Percentiles rank a stretch among this genome's conserved stretches.
These are phyloP conservation scores for Poeciliopsis paucimaculata DNA, from an alignment of 2,797 vertebrate genomes.

Conservation along the genomic window DNA sequence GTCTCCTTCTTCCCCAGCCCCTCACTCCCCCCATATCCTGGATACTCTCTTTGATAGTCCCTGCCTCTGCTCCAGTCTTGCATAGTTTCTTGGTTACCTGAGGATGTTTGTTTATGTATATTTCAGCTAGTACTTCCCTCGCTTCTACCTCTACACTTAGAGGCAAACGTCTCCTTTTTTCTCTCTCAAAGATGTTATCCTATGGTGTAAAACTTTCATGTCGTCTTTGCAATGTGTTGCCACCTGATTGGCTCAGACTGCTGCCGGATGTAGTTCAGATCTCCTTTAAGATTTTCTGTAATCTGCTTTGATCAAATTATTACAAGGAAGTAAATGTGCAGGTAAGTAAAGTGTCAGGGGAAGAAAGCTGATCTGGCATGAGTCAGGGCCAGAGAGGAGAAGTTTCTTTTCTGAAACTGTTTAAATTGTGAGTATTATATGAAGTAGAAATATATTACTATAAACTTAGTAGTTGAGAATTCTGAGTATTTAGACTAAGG, in stretches of 20 bases:
- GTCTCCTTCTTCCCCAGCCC: slow-evolving; percentile 40
- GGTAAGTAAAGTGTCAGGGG: slow-evolving; percentile 45
- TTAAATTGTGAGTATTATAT: slow-evolving; percentile 23
- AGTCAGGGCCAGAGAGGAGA: slow-evolving; percentile 28
- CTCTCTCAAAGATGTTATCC: slow-evolving; percentile 47
- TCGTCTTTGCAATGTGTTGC: slow-evolving; percentile 24
- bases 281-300: slow-evolving; percentile 22
- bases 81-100: slow-evolving; percentile 63
- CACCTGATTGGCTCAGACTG: slow-evolving; percentile 62
- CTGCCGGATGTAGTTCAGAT: slow-evolving; percentile 15
- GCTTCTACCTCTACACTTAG: slow-evolving; percentile 15
- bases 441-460: neutral
- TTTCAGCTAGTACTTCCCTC: slow-evolving; percentile 32
- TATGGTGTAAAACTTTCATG: slow-evolving; percentile 41
- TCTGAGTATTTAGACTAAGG: neutral
- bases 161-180: slow-evolving; percentile 50
- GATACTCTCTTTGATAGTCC: slow-evolving; percentile 67
- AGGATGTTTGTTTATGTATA: slow-evolving; percentile 71
- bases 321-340: slow-evolving; percentile 46
- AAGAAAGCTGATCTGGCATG: slow-evolving; percentile 48
- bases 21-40: slow-evolving; percentile 61
- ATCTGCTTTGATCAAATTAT: slow-evolving; percentile 69
- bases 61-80: slow-evolving; percentile 38
- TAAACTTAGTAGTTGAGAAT: neutral
- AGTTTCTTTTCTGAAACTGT: slow-evolving; percentile 27